phyloP scores from a whole-genome alignment of 2,888 invertebrate genomes.

The Morpho achilles region DNA sequence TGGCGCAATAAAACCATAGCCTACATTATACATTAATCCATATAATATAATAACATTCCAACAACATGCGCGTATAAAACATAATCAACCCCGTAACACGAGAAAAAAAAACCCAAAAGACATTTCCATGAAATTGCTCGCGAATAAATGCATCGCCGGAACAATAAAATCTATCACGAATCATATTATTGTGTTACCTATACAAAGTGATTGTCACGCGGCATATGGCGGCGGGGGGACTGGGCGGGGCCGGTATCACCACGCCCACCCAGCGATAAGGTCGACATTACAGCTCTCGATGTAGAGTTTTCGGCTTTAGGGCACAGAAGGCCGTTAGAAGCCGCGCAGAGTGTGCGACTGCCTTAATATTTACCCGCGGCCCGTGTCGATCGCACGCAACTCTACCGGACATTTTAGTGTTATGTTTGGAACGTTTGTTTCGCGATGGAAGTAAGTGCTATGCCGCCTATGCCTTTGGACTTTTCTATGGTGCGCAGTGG shows the following conservation, averaged over 20 bases:
- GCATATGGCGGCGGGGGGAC: conserved; percentile 44
- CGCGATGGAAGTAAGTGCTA: conserved; percentile 81
- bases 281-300: conserved; percentile 67
- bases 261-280: conserved; percentile 72
- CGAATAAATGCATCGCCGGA: conserved; percentile 70
- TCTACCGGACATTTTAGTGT: conserved; percentile 29
- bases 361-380: conserved; percentile 62
- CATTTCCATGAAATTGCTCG: conserved; percentile 47
- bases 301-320: conserved; percentile 67
- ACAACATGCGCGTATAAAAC: conserved; percentile 1
- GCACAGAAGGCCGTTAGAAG: conserved; percentile 52
- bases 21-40: too few relatives aligned
- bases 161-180: conserved; percentile 78
- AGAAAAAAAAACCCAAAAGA: conserved; percentile 24
- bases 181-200: conserved; percentile 79
- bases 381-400: conserved; percentile 65
- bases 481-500: conserved; percentile 80
- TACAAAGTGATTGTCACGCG: conserved; percentile 79
- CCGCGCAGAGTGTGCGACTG: conserved; percentile 47
- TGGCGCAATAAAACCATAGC: too few relatives aligned
- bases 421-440: conserved; percentile 30
- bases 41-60: neutral
- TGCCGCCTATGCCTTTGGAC: conserved; percentile 83
- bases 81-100: conserved; percentile 5
- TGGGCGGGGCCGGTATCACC: conserved; percentile 49